Percentiles rank a stretch among this genome's conserved stretches.
Evolutionary conservation across 1,140 invertebrate species (phyloP).

Genomic region (Bilobella aurantiaca): DNA sequence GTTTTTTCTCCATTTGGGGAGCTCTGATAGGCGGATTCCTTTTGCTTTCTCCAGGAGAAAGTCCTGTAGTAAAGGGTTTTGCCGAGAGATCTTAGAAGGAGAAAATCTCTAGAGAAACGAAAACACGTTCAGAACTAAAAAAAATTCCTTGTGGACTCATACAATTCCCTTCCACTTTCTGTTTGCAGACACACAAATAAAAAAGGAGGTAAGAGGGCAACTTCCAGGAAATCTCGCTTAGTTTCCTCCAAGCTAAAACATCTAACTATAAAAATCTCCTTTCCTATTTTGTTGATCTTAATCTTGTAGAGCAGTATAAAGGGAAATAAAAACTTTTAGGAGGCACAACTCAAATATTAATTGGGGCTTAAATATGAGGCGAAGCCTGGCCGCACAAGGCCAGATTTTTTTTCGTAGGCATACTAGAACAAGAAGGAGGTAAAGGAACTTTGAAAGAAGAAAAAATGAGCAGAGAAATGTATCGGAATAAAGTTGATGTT

Average conservation of each 20-base stretch:
- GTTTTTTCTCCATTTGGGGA: too few species aligned
- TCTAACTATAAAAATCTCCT: background rate
- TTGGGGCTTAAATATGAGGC: too few species aligned
- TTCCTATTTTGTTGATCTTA: background rate
- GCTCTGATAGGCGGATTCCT: too few species aligned
- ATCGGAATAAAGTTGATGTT: background rate
- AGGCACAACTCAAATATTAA: background rate
- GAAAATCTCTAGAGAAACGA: constrained; percentile 8
- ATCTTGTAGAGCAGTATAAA: background rate
- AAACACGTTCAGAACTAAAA: constrained; percentile 11
- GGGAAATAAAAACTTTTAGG: background rate
- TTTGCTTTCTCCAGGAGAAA: too few species aligned
- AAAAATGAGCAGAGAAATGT: too few species aligned
- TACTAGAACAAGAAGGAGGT: too few species aligned
- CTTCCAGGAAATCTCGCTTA: background rate
- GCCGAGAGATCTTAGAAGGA: background rate
- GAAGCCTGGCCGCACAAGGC: too few species aligned
- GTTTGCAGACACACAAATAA: constrained; percentile 10
- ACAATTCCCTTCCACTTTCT: background rate
- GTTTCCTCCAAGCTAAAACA: background rate
- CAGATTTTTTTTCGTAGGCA: too few species aligned
- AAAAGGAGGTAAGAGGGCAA: background rate
- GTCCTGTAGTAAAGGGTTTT: too few species aligned
- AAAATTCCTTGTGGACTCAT: constrained; percentile 9
- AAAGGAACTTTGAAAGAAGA: too few species aligned